phyloP scores from a whole-genome alignment of 1,140 invertebrate genomes.

The Episyrphus balteatus region DNA sequence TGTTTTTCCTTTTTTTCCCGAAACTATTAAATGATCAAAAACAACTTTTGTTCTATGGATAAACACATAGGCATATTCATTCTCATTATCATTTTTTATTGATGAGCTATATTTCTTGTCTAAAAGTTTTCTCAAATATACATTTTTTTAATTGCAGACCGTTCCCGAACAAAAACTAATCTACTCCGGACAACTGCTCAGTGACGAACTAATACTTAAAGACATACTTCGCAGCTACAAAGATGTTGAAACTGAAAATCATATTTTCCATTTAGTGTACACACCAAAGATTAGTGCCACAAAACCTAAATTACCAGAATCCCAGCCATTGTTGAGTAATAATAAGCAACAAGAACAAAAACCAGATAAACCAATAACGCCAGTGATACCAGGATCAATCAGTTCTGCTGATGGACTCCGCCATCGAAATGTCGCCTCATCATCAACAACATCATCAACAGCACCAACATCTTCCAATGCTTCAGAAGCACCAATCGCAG shows the following conservation, averaged over 20 bases:
- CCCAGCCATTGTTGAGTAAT: conserved; percentile 1
- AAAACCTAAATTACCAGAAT: neutral
- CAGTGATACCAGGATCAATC: conserved; percentile 18
- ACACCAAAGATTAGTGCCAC: conserved; percentile 38
- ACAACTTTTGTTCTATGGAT: no score
- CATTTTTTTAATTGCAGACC: conserved; percentile 45
- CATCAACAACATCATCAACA: neutral
- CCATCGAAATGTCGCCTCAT: conserved; percentile 28
- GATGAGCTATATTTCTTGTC: neutral
- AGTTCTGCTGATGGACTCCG: conserved; percentile 33
- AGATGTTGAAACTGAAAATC: conserved; percentile 47
- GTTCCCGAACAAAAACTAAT: conserved; percentile 76
- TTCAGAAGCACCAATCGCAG: neutral
- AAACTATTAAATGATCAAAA: no score
- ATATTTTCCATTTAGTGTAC: conserved; percentile 77
- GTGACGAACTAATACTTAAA: conserved; percentile 62
- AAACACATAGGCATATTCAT: no score
- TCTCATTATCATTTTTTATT: no score
- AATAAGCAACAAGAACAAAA: conserved; percentile 14
- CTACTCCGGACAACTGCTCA: conserved; percentile 78
- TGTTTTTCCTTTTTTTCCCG: no score
- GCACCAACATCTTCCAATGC: neutral
- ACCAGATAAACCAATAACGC: conserved; percentile 3
- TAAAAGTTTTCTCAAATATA: neutral
- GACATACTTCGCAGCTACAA: conserved; percentile 69